Evolutionary conservation across 2,797 vertebrate genomes (phyloP).

Genomic region (Peromyscus attwateri): DNA sequence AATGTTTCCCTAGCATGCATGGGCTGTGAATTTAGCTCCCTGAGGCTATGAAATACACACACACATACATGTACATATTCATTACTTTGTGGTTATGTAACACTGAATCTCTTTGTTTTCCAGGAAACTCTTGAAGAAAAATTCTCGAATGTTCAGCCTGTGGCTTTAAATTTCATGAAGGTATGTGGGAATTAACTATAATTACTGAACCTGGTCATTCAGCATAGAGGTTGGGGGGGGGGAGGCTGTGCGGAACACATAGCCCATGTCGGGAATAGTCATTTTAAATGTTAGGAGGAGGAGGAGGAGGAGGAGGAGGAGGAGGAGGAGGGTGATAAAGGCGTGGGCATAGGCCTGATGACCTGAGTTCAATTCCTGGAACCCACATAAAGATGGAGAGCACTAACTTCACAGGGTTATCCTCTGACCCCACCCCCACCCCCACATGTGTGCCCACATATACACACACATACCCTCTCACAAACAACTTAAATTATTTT

Average conservation of each 20-base stretch:
- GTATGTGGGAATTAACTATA: slow-evolving; percentile 81
- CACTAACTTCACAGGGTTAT: neutral
- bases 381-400: neutral
- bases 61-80: neutral
- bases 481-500: neutral
- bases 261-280: neutral
- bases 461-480: neutral
- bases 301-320: neutral
- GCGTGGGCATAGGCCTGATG: neutral
- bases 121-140: slow-evolving; percentile 94
- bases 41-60: neutral
- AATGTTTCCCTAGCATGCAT: neutral
- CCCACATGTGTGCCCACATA: neutral
- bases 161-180: slow-evolving; percentile 93
- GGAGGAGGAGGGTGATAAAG: too few species aligned
- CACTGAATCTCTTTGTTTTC: slow-evolving; percentile 48
- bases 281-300: neutral
- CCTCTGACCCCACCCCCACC: neutral
- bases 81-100: neutral
- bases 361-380: neutral
- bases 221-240: neutral
- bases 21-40: neutral
- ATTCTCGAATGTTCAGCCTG: slow-evolving; percentile 87
- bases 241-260: neutral
- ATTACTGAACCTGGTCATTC: neutral